Evolutionary conservation across 2,888 invertebrate species (phyloP), one percentile per base, ranked within the genome.

Genomic region (Drosophila ezoana): DNA sequence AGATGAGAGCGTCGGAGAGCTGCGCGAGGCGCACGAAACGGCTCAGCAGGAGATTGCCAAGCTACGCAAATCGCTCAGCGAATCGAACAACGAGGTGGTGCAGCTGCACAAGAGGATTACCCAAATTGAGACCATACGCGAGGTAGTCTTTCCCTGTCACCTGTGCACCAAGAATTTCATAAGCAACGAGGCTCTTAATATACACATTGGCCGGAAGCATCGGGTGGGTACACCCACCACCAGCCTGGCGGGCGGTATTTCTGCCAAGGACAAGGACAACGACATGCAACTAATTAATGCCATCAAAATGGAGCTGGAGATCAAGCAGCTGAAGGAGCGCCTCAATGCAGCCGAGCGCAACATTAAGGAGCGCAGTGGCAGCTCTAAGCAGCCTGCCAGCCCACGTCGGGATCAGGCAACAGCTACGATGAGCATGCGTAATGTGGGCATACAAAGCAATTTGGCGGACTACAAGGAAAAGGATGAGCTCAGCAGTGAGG

Each of bases 271-370:
- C 10, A 81, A 76, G 43, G 86, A 89, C 6, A 90, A 93, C 37
- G 93, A 93, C 53, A 71, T 87, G 44, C 93, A 93, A 45, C 89
- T 93, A 72, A 93, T 93, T 10, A 95, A 95, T 87, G 94, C 95
- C 2, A 94, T 94, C 43, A 95, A 94, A 89, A 90, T 96, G 62
- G 93, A 95, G 59, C 91, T 93, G 45, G 95, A 95, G 89, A 94
- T 95, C 40, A 95, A 95, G 82, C 93, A 94, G 38, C 86, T 95
- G 9, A 95, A 95, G 81, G 94, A 95, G 74, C 92, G 94, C 20
- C 87, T 95, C 1, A 95, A 94, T 87, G 92, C 92, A 45, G 93
- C 95, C 0, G 95, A 95, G 79, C 93, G 93, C 65, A 92, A 93
- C 9, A 93, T 95, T 56, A 91, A 86, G 56, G 87, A 90, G 16